Evolutionary conservation across 2,797 vertebrate genomes (phyloP), one percentile per base, ranked within the genome.

Genomic region (Eupleurogrammus muticus): DNA sequence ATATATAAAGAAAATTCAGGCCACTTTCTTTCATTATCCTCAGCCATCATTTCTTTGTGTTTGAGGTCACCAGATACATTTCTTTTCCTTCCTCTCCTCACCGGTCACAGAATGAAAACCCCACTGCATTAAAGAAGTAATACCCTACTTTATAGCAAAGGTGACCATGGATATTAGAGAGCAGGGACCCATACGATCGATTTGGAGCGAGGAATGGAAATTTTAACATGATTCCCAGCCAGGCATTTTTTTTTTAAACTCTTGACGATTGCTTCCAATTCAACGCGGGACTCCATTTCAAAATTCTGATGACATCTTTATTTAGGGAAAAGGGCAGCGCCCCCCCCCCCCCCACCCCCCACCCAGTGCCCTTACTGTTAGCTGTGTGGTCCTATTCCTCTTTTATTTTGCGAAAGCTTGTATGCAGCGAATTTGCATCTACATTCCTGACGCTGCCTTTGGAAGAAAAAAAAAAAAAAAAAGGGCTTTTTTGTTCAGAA

Each of bases 161-260:
- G 91, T 93, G 91, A 91, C 87, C 86, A 90, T 36, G 76, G 84
- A 81, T 81, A 87, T 82, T 83, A 89, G 82, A 82, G 88, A 86
- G 85, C 76, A 62, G 78, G 84, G 79, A 82, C 80, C 86, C 87
- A 61, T 79, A 75, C 84, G 80, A 90, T 90, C 90, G 81, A 92
- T 93, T 87, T 81, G 68, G 71, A 85, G 77, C 78, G 78, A 83
- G 84, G 83, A 77, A 83, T 85, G 89, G 81, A 88, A 78, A 87
- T 90, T 90, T 89, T 77, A 87, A 88, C 86, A 85, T 67, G 75
- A 86, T 83, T 89, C 80, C 83, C 62, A 67, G 81, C 80, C 76
- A 76, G 84, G 73, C 75, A 46, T 84, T 90, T n/a, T n/a, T n/a
- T n/a, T n/a, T n/a, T n/a, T 88, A 79, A 88, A 86, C 84, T 84